These are phyloP conservation scores for Netelia melanura DNA, from an alignment of 2,888 invertebrate genomes.

Conservation along the genomic window DNA sequence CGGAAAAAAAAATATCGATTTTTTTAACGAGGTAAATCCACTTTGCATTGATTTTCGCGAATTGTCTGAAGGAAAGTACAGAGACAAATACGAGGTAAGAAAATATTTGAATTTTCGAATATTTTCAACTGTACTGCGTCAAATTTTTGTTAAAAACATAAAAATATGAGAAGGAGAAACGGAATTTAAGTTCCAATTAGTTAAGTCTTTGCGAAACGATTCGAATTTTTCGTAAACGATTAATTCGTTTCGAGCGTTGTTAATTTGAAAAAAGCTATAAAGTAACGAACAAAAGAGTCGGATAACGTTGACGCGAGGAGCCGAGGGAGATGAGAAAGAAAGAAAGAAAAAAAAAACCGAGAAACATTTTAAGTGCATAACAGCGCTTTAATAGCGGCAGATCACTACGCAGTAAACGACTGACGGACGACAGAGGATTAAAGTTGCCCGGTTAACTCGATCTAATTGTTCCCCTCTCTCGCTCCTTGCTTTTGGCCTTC, in stretches of 20 bases:
- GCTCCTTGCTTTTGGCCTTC: slow-evolving; percentile 75
- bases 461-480: slow-evolving; percentile 82
- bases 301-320: background rate
- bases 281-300: background rate
- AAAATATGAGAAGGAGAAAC: too few relatives aligned
- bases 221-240: too few relatives aligned
- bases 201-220: too few relatives aligned
- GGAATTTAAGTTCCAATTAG: too few relatives aligned
- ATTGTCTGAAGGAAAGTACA: too few relatives aligned
- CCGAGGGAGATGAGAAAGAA: slow-evolving; percentile 55
- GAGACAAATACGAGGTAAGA: too few relatives aligned
- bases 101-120: too few relatives aligned
- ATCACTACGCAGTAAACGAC: slow-evolving; percentile 84
- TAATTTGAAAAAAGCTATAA: background rate
- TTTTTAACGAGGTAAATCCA: background rate
- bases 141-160: too few relatives aligned
- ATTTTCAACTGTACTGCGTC: too few relatives aligned
- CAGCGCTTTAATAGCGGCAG: slow-evolving; percentile 82
- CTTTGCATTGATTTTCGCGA: too few relatives aligned
- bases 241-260: background rate
- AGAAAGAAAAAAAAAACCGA: slow-evolving; percentile 68
- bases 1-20: slow-evolving; percentile 20
- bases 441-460: slow-evolving; percentile 84
- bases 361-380: slow-evolving; percentile 78
- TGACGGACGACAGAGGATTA: slow-evolving; percentile 84